Conservation (phyloP, 2,888 invertebrate species). For the Hemistola chrysoprasaria region DNA sequence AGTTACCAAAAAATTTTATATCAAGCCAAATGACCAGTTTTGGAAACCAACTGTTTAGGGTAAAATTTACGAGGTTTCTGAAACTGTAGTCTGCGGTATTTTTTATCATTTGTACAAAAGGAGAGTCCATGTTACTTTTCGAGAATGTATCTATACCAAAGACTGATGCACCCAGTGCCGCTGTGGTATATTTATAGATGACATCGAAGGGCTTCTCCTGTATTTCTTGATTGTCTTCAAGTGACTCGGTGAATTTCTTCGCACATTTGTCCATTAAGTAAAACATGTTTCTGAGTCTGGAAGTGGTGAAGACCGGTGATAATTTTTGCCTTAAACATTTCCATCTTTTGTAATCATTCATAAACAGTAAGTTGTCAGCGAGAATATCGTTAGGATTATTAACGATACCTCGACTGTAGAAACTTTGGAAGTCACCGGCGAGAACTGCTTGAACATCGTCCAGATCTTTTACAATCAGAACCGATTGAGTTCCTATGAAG, state of each 20-base stretch:
- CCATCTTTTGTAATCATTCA: slow-evolving; percentile 56
- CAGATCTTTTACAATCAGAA: slow-evolving; percentile 46
- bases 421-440: slow-evolving; percentile 52
- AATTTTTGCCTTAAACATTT: slow-evolving; percentile 60
- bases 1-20: slow-evolving; percentile 48
- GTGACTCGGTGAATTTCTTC: slow-evolving; percentile 47
- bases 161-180: slow-evolving; percentile 59
- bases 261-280: slow-evolving; percentile 54
- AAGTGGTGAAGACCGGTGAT: slow-evolving; percentile 59
- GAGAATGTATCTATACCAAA: slow-evolving; percentile 64
- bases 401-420: slow-evolving; percentile 49
- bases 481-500: slow-evolving; percentile 41
- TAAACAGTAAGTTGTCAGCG: slow-evolving; percentile 54
- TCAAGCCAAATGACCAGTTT: slow-evolving; percentile 41
- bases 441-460: slow-evolving; percentile 55
- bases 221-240: slow-evolving; percentile 39
- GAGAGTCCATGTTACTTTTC: slow-evolving; percentile 56
- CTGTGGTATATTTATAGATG: slow-evolving; percentile 53
- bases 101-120: slow-evolving; percentile 53
- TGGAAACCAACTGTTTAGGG: slow-evolving; percentile 38
- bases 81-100: slow-evolving; percentile 39
- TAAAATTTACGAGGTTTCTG: slow-evolving; percentile 33
- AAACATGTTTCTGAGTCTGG: slow-evolving; percentile 66
- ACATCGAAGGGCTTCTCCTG: slow-evolving; percentile 45
- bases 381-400: slow-evolving; percentile 49